phyloP scores from a whole-genome alignment of 1,140 invertebrate species.

The Zeugodacus cucurbitae region DNA sequence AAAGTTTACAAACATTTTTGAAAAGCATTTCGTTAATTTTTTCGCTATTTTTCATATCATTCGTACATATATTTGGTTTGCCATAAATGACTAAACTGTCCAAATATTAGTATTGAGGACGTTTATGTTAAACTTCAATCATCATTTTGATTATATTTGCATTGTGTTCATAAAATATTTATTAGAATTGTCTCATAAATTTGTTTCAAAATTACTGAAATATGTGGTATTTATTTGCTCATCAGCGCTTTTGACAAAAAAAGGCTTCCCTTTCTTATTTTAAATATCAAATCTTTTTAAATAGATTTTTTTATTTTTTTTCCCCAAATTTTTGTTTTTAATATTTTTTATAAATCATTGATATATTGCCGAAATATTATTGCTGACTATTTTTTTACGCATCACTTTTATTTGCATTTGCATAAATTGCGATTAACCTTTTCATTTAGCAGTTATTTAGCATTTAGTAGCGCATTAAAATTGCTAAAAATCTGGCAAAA shows the following conservation, averaged over 20 bases:
- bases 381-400: no score
- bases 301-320: no score
- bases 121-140: background rate
- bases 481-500: background rate
- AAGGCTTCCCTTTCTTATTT: no score
- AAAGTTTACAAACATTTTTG: no score
- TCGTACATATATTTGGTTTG: background rate
- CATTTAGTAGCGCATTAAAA: background rate
- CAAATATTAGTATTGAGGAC: background rate
- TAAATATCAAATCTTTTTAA: no score
- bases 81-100: background rate
- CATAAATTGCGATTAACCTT: background rate
- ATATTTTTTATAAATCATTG: no score
- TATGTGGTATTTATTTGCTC: background rate
- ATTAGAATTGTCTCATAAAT: no score
- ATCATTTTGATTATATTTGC: background rate
- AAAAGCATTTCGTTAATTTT: no score
- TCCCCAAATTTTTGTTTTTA: no score
- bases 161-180: no score
- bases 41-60: background rate
- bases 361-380: no score
- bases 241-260: background rate
- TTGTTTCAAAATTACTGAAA: background rate
- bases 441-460: background rate
- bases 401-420: background rate